Conservation (phyloP, 2,113 vertebrate species). For the Rhinichthys klamathensis region DNA sequence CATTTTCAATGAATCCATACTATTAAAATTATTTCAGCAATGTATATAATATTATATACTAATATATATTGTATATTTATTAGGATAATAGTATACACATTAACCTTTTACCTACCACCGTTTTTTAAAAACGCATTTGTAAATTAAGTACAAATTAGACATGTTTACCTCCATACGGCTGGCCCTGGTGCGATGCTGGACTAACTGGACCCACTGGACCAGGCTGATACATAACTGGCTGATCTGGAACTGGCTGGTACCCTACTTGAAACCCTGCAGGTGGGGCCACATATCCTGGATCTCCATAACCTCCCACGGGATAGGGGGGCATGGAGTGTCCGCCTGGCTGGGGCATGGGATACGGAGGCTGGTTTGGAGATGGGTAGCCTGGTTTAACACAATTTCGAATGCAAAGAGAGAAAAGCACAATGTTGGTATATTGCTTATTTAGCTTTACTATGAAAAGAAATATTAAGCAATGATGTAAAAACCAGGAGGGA, state of each 20-base stretch:
- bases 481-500: neutral
- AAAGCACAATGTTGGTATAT: neutral
- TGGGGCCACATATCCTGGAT: conserved; percentile 65
- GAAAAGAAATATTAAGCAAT: neutral
- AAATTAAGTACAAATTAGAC: neutral
- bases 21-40: neutral
- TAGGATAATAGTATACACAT: neutral
- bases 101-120: neutral
- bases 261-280: conserved; percentile 74
- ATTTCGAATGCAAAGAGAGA: neutral
- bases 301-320: conserved; percentile 67
- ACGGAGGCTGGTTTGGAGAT: conserved; percentile 64
- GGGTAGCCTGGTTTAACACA: conserved; percentile 70
- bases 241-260: conserved; percentile 63
- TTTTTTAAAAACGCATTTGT: neutral
- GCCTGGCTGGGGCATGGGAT: conserved; percentile 66
- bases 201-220: conserved; percentile 58
- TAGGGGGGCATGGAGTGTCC: conserved; percentile 75
- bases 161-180: conserved; percentile 53
- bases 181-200: conserved; percentile 48
- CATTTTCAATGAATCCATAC: neutral
- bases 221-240: conserved; percentile 72
- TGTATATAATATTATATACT: too few species aligned
- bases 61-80: too few species aligned
- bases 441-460: neutral